Base-by-base conservation (phyloP, 2,888 invertebrate species). In the Leptopterna dolabrata region DNA sequence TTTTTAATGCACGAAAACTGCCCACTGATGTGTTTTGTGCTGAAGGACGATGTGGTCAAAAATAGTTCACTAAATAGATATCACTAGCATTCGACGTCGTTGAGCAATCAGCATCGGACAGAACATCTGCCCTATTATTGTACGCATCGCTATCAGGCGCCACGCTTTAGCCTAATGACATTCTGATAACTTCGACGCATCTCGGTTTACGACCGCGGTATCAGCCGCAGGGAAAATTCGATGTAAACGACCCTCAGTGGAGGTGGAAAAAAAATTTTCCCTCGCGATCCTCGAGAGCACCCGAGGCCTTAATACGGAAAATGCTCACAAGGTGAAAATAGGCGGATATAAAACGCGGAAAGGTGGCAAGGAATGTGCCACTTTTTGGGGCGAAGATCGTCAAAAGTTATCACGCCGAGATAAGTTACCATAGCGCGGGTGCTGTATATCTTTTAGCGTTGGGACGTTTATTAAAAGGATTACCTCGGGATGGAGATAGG, bases 381-480 rank as follows among this genome's bases (percentile, higher is more conserved):
- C 81, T 81, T 81, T 81, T 81, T 51, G 63, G 63, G 63, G 27
- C 27, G 29, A 81, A 41, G 29, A 81, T 55, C 81, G 81, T 81
- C 81, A 81, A 81, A 81, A 81, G 81, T 81, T 81, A 81, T 55
- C 30, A 55, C 81, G 51, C 81, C 81, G 81, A 81, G 81, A 81
- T 81, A 81, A 81, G 81, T 45, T 51, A 11, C 27, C 6, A 11
- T 30, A 29, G 29, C 24, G 30, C 81, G 51, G 43, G 55, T n/a
- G 27, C 71, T 29, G 30, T 30, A 73, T 73, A 73, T 73, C 73
- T 81, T 81, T 81, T 81, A 81, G 81, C 51, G 81, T 51, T 36
- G n/a, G 55, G 51, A 81, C 81, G 51, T 81, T 73, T 55, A 81
- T 55, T 81, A 81, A 51, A 81, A 51, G 81, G 51, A 47, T 81